These are phyloP conservation scores for Laupala kohalensis DNA, from an alignment of 1,140 invertebrate genomes.

Conservation along the genomic window DNA sequence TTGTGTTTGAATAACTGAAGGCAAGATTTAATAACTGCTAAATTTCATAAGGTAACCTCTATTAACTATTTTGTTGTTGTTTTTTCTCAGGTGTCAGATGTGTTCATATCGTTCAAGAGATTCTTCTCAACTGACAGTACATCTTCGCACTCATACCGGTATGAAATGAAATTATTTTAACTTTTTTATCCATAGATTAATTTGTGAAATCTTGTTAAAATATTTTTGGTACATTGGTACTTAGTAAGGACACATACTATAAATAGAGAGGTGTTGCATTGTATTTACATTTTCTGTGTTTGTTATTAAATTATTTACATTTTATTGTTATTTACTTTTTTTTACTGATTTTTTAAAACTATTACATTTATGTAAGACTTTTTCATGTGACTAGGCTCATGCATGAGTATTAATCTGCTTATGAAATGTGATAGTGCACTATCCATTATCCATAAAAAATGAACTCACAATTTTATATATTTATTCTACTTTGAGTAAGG, in stretches of 20 bases:
- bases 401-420: too few relatives aligned
- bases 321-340: too few relatives aligned
- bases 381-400: too few relatives aligned
- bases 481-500: too few relatives aligned
- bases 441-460: too few relatives aligned
- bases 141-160: slow-evolving; percentile 34
- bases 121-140: slow-evolving; percentile 31
- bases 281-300: neutral
- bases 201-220: too few relatives aligned
- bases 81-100: slow-evolving; percentile 29
- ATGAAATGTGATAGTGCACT: too few relatives aligned
- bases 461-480: too few relatives aligned
- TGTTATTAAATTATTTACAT: neutral
- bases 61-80: slow-evolving; percentile 1
- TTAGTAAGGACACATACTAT: neutral
- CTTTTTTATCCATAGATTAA: too few relatives aligned
- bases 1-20: neutral
- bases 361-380: too few relatives aligned
- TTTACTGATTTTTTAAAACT: too few relatives aligned
- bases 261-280: neutral
- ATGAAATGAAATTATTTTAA: neutral
- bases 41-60: too few relatives aligned
- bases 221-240: neutral
- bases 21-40: neutral
- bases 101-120: slow-evolving; percentile 32